phyloP scores from a whole-genome alignment of 2,797 vertebrate genomes.

The Sebastes steindachneri region DNA sequence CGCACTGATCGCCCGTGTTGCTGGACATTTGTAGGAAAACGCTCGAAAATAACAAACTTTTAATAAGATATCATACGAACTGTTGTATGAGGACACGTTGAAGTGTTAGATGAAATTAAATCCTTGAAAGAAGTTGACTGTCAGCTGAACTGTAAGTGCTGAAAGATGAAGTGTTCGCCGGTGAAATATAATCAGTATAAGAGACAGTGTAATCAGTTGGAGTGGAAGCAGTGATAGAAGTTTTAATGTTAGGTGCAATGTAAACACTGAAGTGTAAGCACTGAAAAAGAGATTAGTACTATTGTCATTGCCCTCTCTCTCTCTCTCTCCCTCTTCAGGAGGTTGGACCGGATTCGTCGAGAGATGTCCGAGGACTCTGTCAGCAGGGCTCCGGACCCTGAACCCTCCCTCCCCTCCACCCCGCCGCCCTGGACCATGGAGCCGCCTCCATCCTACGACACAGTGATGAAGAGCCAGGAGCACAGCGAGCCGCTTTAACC shows the following conservation, averaged over 20 bases:
- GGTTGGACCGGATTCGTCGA: slow-evolving; percentile 84
- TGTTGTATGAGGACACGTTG: neutral
- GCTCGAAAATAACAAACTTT: neutral
- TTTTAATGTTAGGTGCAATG: neutral
- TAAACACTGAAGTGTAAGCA: neutral
- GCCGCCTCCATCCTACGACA: slow-evolving; percentile 82
- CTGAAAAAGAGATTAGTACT: neutral
- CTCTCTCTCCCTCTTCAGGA: slow-evolving; percentile 49
- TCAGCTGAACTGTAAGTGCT: neutral
- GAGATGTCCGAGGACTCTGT: slow-evolving; percentile 80
- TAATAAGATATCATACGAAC: neutral
- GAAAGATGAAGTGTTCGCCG: neutral
- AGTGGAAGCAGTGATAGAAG: neutral
- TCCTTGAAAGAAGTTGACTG: neutral
- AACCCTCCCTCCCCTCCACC: slow-evolving; percentile 62
- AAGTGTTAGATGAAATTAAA: neutral
- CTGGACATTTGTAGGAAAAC: neutral
- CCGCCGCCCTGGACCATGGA: slow-evolving; percentile 84
- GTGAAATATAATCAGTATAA: neutral
- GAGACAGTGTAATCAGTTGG: too few species aligned
- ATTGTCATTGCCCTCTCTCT: neutral
- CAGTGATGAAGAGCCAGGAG: slow-evolving; percentile 85
- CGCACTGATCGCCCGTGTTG: too few species aligned
- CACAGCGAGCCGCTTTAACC: slow-evolving; percentile 57
- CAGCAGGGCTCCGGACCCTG: slow-evolving; percentile 51